These are phyloP conservation scores for Timandra comae DNA, from an alignment of 2,888 invertebrate species.

Conservation along the genomic window DNA sequence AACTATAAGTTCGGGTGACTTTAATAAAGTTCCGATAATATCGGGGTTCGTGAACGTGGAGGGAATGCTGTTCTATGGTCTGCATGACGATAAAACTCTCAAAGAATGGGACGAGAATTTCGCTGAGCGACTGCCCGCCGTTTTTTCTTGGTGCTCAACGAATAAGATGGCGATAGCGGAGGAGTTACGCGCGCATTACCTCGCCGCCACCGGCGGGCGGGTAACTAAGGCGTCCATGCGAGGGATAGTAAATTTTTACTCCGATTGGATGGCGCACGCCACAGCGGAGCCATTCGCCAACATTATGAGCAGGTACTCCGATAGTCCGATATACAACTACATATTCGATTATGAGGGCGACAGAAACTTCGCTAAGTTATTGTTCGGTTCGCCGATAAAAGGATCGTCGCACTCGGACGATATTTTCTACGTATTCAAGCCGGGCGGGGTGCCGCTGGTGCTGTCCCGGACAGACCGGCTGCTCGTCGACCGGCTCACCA, in stretches of 20 bases:
- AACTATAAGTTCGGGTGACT: slow-evolving; percentile 46
- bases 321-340: slow-evolving; percentile 52
- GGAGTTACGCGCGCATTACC: slow-evolving; percentile 48
- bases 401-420: slow-evolving; percentile 62
- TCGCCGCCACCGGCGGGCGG: slow-evolving; percentile 38
- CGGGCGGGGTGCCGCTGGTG: slow-evolving; percentile 39
- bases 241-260: slow-evolving; percentile 44
- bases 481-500: slow-evolving; percentile 48
- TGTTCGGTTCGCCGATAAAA: slow-evolving; percentile 30
- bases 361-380: slow-evolving; percentile 47
- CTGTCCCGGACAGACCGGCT: slow-evolving; percentile 36
- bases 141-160: slow-evolving; percentile 52
- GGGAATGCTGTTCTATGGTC: slow-evolving; percentile 56
- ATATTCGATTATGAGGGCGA: slow-evolving; percentile 54
- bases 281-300: slow-evolving; percentile 44
- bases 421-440: slow-evolving; percentile 62
- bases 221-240: slow-evolving; percentile 30
- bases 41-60: slow-evolving; percentile 49
- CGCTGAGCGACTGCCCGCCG: slow-evolving; percentile 46
- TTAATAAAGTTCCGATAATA: slow-evolving; percentile 57
- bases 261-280: slow-evolving; percentile 55
- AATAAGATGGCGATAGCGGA: slow-evolving; percentile 37
- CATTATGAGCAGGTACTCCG: slow-evolving; percentile 39
- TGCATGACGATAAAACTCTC: slow-evolving; percentile 38
- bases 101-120: slow-evolving; percentile 47